Base-by-base conservation (phyloP, 2,888 invertebrate genomes). In the Acrobasis suavella region DNA sequence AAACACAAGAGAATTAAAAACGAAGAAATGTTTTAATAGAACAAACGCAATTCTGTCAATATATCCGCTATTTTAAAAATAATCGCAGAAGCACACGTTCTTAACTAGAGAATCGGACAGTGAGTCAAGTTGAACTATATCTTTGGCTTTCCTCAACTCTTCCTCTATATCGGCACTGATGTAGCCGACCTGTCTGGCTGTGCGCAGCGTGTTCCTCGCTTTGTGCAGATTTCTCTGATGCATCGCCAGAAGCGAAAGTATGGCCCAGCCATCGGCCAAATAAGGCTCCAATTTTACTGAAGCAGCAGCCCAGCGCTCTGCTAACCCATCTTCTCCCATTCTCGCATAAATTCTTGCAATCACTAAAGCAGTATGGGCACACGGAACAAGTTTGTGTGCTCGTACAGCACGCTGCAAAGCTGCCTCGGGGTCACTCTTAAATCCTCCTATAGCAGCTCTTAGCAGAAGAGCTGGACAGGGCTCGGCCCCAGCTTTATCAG, bases 211-310 rank as follows among this genome's bases (percentile, higher is more conserved):
- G 1, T 78, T 72, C 54, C 80, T 79, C 1, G 89, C 90, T 68
- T 82, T 86, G 9, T 86, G 74, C 1, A 85, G 17, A 32, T 87
- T 74, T 55, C 75, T 78, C 49, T 85, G 80, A 54, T 79, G 72
- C 78, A 90, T 82, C 9, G 88, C 88, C 49, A 90, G 68, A 16
- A 88, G 58, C n/a, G 85, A 82, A 66, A 92, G 68, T 66, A 88
- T 73, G 3, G 88, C 90, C 92, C 92, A 92, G 0, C 84, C 92
- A 70, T 92, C 89, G 5, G 91, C 79, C 38, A 91, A 71, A 37
- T 82, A 69, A 1, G 91, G 89, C 66, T 91, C 92, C 22, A 74
- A 63, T 62, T 87, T 86, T 0, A 91, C 89, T 50, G 91, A 86
- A 50, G 71, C 83, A 0, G 89, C 78, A 7, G 82, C 81, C 92